A percentile compares a stretch with the other conserved stretches of the same genome.
Evolutionary conservation across 2,797 vertebrate species (phyloP).

Genomic region (Apogon hyalosoma): DNA sequence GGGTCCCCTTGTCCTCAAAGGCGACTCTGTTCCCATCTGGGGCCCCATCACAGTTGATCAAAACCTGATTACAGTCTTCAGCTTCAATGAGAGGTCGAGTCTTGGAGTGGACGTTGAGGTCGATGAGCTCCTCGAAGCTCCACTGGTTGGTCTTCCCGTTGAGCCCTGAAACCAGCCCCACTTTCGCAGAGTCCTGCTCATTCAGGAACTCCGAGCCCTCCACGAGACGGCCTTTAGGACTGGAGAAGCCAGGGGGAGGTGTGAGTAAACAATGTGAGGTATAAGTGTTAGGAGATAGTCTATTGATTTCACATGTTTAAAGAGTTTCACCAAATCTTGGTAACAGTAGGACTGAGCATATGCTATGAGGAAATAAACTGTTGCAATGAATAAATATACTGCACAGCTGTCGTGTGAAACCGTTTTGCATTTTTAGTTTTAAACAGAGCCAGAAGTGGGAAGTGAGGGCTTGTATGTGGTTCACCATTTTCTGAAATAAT

Average conservation of each 20-base stretch:
- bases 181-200: conserved; percentile 79
- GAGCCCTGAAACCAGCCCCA: conserved; percentile 76
- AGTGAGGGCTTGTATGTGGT: too few species aligned
- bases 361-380: too few species aligned
- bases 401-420: too few species aligned
- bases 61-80: conserved; percentile 80
- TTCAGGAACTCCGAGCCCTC: conserved; percentile 80
- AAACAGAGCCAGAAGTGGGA: too few species aligned
- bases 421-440: too few species aligned
- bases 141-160: conserved; percentile 87
- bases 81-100: conserved; percentile 79
- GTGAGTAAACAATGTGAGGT: not conserved
- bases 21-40: conserved; percentile 81
- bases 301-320: not conserved
- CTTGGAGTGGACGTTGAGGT: conserved; percentile 84
- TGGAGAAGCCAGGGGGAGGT: conserved; percentile 42
- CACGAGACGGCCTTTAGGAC: conserved; percentile 77
- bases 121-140: conserved; percentile 88
- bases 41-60: conserved; percentile 81
- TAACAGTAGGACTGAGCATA: too few species aligned
- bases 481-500: too few species aligned
- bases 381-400: too few species aligned
- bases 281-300: not conserved
- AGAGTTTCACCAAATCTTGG: too few species aligned
- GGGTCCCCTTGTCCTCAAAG: conserved; percentile 86